Evolutionary conservation across 2,888 invertebrate species (phyloP).

Genomic region (Watsonalla binaria): DNA sequence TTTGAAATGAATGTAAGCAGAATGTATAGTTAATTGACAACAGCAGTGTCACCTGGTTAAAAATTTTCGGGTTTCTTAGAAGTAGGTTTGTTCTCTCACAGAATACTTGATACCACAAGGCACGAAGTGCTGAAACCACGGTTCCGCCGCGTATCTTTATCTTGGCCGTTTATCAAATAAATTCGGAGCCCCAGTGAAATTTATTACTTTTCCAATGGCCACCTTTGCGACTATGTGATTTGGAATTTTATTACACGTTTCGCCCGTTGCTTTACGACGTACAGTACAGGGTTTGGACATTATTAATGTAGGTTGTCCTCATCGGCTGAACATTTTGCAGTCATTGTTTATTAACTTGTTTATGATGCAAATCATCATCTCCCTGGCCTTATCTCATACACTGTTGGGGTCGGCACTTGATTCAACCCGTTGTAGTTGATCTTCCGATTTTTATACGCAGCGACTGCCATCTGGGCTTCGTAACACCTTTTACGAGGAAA

Average conservation of each 20-base stretch:
- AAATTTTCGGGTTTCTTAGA: background rate
- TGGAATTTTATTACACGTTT: constrained; percentile 51
- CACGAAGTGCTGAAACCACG: constrained; percentile 35
- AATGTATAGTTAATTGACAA: background rate
- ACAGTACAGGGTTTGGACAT: constrained; percentile 31
- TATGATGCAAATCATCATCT: no score
- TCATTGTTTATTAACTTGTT: no score
- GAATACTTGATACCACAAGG: constrained; percentile 40
- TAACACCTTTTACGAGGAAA: no score
- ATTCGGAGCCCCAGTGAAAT: constrained; percentile 65
- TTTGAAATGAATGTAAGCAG: background rate
- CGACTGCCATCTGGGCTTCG: no score
- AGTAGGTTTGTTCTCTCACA: constrained; percentile 1
- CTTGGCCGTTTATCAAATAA: constrained; percentile 70
- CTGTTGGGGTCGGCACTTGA: no score
- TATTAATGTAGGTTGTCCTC: background rate
- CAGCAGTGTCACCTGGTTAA: background rate
- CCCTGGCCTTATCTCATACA: no score
- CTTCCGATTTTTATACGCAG: no score
- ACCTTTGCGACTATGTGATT: constrained; percentile 52
- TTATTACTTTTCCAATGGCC: constrained; percentile 70
- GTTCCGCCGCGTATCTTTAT: constrained; percentile 51
- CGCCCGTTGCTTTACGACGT: constrained; percentile 41
- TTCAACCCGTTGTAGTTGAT: no score
- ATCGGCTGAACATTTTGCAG: no score